A percentile compares a stretch with the other conserved stretches of the same genome.
Conservation (phyloP, 2,797 vertebrate genomes). For the Falco novaeseelandiae region DNA sequence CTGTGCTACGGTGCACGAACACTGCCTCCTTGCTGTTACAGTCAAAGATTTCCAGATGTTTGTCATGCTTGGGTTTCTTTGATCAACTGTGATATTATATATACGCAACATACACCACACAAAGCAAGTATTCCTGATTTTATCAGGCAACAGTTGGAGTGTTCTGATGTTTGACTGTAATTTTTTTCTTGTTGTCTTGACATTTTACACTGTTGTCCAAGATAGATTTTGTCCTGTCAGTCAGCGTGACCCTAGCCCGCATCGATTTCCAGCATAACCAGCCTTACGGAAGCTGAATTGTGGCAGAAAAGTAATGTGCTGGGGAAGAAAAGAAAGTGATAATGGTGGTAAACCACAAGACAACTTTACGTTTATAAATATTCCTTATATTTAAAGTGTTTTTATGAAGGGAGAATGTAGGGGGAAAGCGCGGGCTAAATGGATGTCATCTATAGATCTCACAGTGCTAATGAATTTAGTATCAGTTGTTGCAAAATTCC, state of each 20-base stretch:
- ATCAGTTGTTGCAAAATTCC: background rate
- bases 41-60: background rate
- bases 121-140: background rate
- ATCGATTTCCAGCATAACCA: background rate
- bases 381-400: background rate
- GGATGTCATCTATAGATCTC: background rate
- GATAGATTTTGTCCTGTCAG: background rate
- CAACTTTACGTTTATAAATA: background rate
- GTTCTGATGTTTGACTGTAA: background rate
- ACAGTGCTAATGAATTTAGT: background rate
- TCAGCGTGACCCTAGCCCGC: background rate
- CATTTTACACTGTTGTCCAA: background rate
- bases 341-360: background rate
- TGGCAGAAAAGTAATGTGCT: background rate
- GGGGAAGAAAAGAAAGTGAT: background rate
- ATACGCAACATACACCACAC: background rate
- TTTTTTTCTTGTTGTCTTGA: background rate
- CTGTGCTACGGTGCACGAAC: rapidly evolving
- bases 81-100: background rate
- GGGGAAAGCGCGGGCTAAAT: background rate
- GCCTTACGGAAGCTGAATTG: background rate
- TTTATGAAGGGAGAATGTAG: background rate
- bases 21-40: background rate
- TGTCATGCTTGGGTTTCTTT: background rate
- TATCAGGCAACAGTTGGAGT: background rate